Evolutionary conservation across 2,113 vertebrate genomes (phyloP), one percentile per base, ranked within the genome.

Genomic region (Theristicus caerulescens): DNA sequence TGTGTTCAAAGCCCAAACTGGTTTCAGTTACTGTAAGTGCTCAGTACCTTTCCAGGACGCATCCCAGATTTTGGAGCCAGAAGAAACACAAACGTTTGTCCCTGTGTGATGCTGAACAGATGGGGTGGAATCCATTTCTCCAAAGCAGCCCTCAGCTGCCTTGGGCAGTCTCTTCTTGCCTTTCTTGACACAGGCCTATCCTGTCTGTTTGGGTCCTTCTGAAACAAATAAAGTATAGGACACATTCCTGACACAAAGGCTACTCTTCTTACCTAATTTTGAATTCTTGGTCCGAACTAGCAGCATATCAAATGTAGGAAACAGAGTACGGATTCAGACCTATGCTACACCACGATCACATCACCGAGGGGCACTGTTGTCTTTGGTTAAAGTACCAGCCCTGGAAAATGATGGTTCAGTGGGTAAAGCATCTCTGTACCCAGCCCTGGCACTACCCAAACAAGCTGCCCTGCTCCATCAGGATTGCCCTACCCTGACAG

Each of bases 281-380:
- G 54, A 72, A 54, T 16, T 40, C 54, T 44, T 21, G 27, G 59
- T 70, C 36, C 3, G 2, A 40, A 5, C 2, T 25, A 9, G 20
- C 0, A 6, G 27, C 57, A 6, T 0, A 3, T 1, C 18, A 10
- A 31, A 7, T 1, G 5, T 0, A 4, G 59, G 40, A 61, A 54
- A 11, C 2, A 1, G 42, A 40, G 51, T 1, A 25, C 1, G 5
- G 55, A 3, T 54, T 31, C 27, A 79, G 69, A 38, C 7, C 49
- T 29, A 0, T 73, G 93, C 94, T 93, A 62, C 78, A 15, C 27
- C 73, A 1, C n/a, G 4, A 12, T 85, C 58, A 0, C 40, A 49
- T 73, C 96, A 61, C 78, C 13, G 58, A 93, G 93, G 74, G 93
- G 92, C 96, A 64, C 95, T 97, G 91, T 84, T 96, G 93, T 26